Evolutionary conservation across 2,113 vertebrate genomes (phyloP), one percentile per base, ranked within the genome.

Genomic region (Tricholaema leucomelas): DNA sequence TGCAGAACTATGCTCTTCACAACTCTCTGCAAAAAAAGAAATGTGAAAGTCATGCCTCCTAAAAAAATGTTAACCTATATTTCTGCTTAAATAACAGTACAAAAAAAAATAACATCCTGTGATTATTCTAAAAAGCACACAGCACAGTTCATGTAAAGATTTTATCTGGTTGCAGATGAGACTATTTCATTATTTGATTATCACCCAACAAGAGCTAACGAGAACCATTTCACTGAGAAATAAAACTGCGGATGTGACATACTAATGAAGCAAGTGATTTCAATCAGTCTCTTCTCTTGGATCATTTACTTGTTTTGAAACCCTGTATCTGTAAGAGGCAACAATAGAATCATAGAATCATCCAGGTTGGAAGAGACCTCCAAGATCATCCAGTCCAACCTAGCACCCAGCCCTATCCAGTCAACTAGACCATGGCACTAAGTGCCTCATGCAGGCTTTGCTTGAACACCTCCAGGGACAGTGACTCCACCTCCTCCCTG

Each of bases 181-280:
- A 80, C 24, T 61, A 73, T 48, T 79, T 87, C 2, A 60, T 86
- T 83, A 38, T 55, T 85, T 74, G 56, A 86, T 42, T 60, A 67
- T 19, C 60, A 71, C 46, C 40, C 52, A 90, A 56, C 69, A 80
- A 91, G 88, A 73, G 40, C 75, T 87, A 92, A 90, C 85, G 91
- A 59, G 79, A 94, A 86, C 69, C 28, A 36, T 80, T 90, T 93
- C 46, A 83, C 73, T 64, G 65, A 55, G 60, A 90, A 90, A 91
- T 52, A 90, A 74, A 94, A 60, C 50, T 72, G 54, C 59, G 50
- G 56, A 56, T n/a, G 64, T 82, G 91, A 91, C 93, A 87, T 73
- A 38, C 84, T n/a, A 85, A 59, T 73, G 66, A 89, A 87, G 67
- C 40, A 61, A 77, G 91, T 85, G 76, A 92, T 87, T 92, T 81